A percentile compares a stretch with the other conserved stretches of the same genome.
phyloP scores from a whole-genome alignment of 2,888 invertebrate species.

The Drosophila nigricruria region DNA sequence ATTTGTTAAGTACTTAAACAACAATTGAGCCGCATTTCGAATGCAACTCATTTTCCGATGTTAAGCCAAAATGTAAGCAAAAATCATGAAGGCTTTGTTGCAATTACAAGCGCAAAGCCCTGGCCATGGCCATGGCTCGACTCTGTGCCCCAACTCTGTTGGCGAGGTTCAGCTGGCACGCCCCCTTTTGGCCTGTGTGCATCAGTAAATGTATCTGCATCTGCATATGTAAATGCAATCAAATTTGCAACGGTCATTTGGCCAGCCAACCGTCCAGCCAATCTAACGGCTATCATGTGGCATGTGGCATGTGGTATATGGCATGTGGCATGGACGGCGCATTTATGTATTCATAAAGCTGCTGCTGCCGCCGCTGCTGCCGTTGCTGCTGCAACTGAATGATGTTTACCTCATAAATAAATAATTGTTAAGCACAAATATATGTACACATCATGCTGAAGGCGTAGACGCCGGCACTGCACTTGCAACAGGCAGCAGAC shows the following conservation, averaged over 20 bases:
- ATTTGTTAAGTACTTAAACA: slow-evolving; percentile 48
- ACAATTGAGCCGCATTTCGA: slow-evolving; percentile 38
- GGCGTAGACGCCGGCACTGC: neutral
- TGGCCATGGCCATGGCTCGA: neutral
- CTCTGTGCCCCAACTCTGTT: neutral
- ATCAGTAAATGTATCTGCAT: slow-evolving; percentile 59
- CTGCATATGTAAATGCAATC: slow-evolving; percentile 77
- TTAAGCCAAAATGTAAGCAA: slow-evolving; percentile 63
- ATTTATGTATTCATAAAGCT: slow-evolving; percentile 78
- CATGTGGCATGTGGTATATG: slow-evolving; percentile 45
- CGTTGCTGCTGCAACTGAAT: slow-evolving; percentile 71
- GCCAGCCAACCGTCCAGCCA: slow-evolving; percentile 72
- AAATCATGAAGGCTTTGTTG: slow-evolving; percentile 63
- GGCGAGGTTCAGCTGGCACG: neutral
- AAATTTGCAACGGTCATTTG: slow-evolving; percentile 79
- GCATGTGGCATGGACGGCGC: slow-evolving; percentile 51
- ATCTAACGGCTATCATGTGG: slow-evolving; percentile 76
- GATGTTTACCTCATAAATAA: slow-evolving; percentile 80
- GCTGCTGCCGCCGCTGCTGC: slow-evolving; percentile 33
- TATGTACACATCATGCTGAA: slow-evolving; percentile 42
- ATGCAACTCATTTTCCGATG: slow-evolving; percentile 44
- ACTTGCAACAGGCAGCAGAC: slow-evolving; percentile 54
- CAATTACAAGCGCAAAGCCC: slow-evolving; percentile 54
- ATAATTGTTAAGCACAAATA: slow-evolving; percentile 77
- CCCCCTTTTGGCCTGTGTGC: slow-evolving; percentile 5